Evolutionary conservation across 53 echinoderm and acorn worm genomes (phyloP).

Genomic region (Paracentrotus lividus): DNA sequence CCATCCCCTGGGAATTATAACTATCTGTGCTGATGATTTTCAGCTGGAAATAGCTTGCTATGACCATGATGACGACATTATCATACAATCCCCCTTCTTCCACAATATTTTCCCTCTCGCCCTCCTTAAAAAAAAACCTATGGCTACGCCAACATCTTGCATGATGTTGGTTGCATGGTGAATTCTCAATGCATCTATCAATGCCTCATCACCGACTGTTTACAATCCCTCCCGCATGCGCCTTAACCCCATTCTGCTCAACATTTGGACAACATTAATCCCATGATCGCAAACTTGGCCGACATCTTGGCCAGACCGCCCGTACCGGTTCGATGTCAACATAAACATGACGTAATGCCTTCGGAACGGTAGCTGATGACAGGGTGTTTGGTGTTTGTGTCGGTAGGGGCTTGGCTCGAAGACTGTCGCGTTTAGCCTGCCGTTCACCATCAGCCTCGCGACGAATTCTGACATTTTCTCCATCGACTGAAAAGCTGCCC

Average conservation of each 20-base stretch:
- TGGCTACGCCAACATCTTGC: neutral
- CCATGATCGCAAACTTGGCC: slow-evolving; percentile 17
- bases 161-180: neutral
- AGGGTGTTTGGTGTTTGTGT: neutral
- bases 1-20: too few relatives aligned
- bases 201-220: slow-evolving; percentile 19
- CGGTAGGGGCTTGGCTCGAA: neutral
- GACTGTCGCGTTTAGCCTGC: neutral
- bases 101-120: neutral
- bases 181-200: neutral
- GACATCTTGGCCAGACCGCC: slow-evolving; percentile 25
- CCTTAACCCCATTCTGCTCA: slow-evolving; percentile 25
- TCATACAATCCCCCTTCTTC: too few relatives aligned
- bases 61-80: too few relatives aligned
- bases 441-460: neutral
- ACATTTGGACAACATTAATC: slow-evolving; percentile 47
- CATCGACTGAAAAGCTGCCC: too few relatives aligned
- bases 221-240: slow-evolving; percentile 25
- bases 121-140: neutral
- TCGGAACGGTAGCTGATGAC: slow-evolving; percentile 11
- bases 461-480: too few relatives aligned
- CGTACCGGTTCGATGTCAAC: slow-evolving; percentile 25
- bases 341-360: slow-evolving; percentile 39
- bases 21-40: too few relatives aligned
- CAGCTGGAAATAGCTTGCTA: too few relatives aligned